These are phyloP conservation scores for Tortrix viridana DNA, from an alignment of 2,888 invertebrate species.

Conservation along the genomic window DNA sequence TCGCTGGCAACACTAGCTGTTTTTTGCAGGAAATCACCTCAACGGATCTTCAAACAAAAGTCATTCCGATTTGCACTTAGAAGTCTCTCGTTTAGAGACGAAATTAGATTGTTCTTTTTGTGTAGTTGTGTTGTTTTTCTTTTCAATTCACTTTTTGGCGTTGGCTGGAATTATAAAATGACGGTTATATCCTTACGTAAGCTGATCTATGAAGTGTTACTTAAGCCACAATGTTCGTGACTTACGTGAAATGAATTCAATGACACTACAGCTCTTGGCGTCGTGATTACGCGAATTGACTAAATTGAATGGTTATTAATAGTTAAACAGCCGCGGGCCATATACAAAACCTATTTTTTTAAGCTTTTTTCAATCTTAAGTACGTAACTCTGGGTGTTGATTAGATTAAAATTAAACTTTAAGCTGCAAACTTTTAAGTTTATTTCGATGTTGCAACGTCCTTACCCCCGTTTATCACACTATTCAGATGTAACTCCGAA, in stretches of 20 bases:
- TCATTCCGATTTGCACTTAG: neutral
- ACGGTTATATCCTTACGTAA: constrained; percentile 54
- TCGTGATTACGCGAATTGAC: constrained; percentile 29
- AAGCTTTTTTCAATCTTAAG: no score
- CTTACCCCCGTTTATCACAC: no score
- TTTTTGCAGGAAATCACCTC: neutral
- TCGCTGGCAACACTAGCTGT: constrained; percentile 43
- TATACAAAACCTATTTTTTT: no score
- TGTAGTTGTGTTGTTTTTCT: neutral
- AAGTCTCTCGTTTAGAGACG: neutral
- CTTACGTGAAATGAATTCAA: constrained; percentile 36
- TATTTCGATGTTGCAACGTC: no score
- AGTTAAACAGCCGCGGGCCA: no score
- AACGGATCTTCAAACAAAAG: neutral
- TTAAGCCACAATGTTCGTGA: constrained; percentile 36
- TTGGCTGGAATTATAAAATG: constrained; percentile 59
- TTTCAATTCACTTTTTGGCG: constrained; percentile 11
- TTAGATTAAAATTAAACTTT: no score
- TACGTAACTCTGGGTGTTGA: no score
- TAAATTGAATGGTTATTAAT: constrained; percentile 6
- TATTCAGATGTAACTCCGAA: no score
- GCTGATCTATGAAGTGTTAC: constrained; percentile 34
- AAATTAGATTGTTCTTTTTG: constrained; percentile 18
- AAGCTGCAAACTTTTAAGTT: no score
- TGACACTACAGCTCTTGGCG: constrained; percentile 28